Percentiles rank a stretch among this genome's conserved stretches.
Conservation (phyloP, 2,888 invertebrate species). For the Amaurobius ferox region DNA sequence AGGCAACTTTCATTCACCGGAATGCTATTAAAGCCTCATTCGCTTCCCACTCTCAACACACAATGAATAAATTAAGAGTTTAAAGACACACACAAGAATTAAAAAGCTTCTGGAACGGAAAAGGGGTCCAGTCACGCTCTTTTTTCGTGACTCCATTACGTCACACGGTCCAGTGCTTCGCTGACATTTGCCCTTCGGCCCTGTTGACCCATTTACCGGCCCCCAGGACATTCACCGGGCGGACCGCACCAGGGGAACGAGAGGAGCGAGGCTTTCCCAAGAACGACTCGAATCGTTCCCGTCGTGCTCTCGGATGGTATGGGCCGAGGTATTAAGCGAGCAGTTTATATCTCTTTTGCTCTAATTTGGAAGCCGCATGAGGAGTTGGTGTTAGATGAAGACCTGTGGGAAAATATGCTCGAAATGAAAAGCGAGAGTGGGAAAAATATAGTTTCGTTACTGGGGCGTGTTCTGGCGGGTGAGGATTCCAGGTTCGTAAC, state of each 20-base stretch:
- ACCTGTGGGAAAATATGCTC: too few species aligned
- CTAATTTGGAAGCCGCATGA: too few species aligned
- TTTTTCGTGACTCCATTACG: conserved; percentile 65
- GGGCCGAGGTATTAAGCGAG: too few species aligned
- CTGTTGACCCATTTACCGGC: conserved; percentile 58
- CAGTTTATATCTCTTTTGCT: too few species aligned
- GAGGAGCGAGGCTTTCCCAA: background rate
- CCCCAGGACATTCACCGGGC: background rate
- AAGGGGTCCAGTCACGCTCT: conserved; percentile 49
- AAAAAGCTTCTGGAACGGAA: conserved; percentile 5
- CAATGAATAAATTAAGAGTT: background rate
- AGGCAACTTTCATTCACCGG: background rate
- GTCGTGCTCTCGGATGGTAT: too few species aligned
- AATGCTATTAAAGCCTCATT: background rate
- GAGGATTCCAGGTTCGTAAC: too few species aligned
- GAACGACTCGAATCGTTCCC: background rate
- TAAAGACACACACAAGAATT: background rate
- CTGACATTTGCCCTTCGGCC: conserved; percentile 71
- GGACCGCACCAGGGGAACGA: background rate
- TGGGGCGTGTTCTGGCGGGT: too few species aligned
- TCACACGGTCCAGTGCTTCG: conserved; percentile 69
- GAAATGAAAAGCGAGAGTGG: too few species aligned
- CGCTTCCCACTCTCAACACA: background rate
- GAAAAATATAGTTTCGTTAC: too few species aligned
- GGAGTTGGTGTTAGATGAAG: too few species aligned